Base-by-base conservation (phyloP, 1,140 invertebrate species). In the Apis florea region DNA sequence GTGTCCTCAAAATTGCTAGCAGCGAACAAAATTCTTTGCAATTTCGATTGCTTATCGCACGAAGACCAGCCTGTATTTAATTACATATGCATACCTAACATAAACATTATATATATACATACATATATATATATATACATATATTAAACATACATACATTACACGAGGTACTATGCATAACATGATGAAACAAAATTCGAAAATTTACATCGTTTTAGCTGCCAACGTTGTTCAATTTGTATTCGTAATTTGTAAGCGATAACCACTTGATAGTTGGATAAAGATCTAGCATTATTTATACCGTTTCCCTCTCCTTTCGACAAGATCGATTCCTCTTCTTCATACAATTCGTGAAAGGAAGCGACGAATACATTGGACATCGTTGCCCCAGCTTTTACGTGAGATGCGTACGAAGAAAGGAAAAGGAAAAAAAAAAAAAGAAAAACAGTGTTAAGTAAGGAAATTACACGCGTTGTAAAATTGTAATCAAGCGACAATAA, bases 1-100 rank as follows among this genome's bases (percentile, higher is more conserved):
- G 87, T 90, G 86, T 91, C 84, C 88, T 79, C 83, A 76, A 91
- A 91, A 91, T 89, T 90, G 49, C 77, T 83, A 88, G 47, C 76
- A 84, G 64, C 47, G 63, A 69, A 82, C 54, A 24, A 88, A 59
- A 77, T 86, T 84, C 56, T 86, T 84, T 82, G 78, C 76, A 56
- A 87, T 71, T 83, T 59, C 58, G 73, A 86, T 73, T 78, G 83
- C 86, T 88, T 87, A 87, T 80, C 79, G 69, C 76, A 85, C 83
- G 79, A 88, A 88, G 86, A 88, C 80, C 86, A 88, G 86, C 83
- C 75, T 88, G 75, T 88, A 79, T 77, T 87, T 87, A 80, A 86
- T 79, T 86, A 78, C 66, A 47, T 74, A 72, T 59, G 61, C 78
- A 86, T 66, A 85, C 66, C 21, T 84, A 71, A 87, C 54, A 85